Base-by-base conservation (phyloP, 2,888 invertebrate genomes). In the Caenorhabditis wallacei region DNA sequence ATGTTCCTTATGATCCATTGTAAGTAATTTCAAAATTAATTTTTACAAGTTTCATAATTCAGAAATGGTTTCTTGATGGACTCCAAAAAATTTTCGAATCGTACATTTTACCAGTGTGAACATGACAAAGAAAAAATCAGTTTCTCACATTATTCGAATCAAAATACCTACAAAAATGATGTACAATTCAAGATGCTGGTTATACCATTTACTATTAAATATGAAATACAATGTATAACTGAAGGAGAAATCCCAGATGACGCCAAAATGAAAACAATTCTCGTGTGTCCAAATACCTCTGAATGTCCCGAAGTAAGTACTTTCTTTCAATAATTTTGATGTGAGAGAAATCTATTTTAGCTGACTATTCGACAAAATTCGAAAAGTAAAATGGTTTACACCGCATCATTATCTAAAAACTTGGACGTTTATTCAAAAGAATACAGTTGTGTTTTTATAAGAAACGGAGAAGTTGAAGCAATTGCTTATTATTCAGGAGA, bases 1-100 rank as follows among this genome's bases (percentile, higher is more conserved):
- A 74, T n/a, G 8, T 2, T 26, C n/a, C n/a, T 1, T 80, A 74
- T 35, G 40, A 74, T 75, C 80, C 74, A 10, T 37, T 80, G 80
- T 75, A n/a, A 69, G 64, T 54, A 18, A 18, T 18, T 48, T 24
- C 13, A 10, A 16, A 48, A 16, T 30, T 4, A 37, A n/a, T 8
- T 26, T 8, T 1, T 11, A n/a, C 13, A 68, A 57, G 26, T 40
- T 61, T 13, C 1, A 48, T 43, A 8, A 8, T 72, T 26, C 20
- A 56, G 69, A 7, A 3, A n/a, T 5, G 74, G 80, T 4, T 74
- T 74, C 20, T 7, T 2, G 7, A 7, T 68, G 1, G 46, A 51
- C 20, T 16, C 40, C 13, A 46, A 30, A 24, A 13, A 13, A 1
- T 35, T 11, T 20, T 4, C 16, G 0, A 78, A n/a, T 8, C 43